These are phyloP conservation scores for Cacatua alba DNA, from an alignment of 2,113 vertebrate species.

Conservation along the genomic window DNA sequence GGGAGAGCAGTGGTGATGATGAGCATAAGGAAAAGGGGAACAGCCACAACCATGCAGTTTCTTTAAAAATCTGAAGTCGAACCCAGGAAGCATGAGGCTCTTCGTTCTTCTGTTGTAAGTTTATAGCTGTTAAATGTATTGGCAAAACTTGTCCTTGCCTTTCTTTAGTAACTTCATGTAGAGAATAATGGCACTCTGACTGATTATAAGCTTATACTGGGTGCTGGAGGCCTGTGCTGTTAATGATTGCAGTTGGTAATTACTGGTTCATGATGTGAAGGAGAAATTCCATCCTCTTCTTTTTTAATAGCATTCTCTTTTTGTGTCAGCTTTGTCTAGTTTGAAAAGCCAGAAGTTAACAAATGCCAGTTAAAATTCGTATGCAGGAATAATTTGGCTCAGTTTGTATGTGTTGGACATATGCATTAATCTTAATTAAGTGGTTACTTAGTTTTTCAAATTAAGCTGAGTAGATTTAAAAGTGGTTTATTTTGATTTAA, in stretches of 20 bases:
- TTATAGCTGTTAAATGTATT: neutral
- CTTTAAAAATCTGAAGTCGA: neutral
- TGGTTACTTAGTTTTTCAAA: neutral
- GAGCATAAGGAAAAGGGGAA: neutral
- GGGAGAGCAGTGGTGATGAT: neutral
- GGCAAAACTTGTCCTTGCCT: neutral
- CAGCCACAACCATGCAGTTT: neutral
- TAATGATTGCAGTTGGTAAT: neutral
- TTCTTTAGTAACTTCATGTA: neutral
- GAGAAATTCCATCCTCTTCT: neutral
- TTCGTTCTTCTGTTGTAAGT: neutral
- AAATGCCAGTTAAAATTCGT: neutral
- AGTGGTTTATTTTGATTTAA: neutral
- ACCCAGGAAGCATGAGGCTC: neutral
- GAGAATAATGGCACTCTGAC: neutral
- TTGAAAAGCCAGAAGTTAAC: neutral
- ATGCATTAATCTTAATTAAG: neutral
- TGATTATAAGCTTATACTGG: neutral
- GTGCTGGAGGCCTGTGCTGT: neutral
- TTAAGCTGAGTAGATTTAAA: neutral
- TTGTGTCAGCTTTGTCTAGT: neutral
- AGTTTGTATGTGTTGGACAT: neutral
- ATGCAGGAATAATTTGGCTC: neutral
- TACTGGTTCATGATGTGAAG: rapidly evolving
- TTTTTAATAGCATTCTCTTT: neutral